Conservation (phyloP, 2,113 vertebrate species). For the Neomonachus schauinslandi region DNA sequence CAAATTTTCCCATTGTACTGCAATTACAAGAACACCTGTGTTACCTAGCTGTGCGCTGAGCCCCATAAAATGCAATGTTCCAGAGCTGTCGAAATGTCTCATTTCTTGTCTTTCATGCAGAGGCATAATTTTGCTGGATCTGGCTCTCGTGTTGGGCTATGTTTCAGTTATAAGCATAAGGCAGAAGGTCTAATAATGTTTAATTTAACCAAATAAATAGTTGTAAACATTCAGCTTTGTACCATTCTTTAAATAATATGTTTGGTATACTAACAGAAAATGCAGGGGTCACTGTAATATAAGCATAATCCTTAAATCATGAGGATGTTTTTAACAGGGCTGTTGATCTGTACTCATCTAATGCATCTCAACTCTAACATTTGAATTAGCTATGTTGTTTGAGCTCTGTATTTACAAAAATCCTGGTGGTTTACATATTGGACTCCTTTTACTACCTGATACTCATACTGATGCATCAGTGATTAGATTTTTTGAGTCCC, state of each 20-base stretch:
- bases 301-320: background rate
- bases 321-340: background rate
- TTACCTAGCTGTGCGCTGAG: background rate
- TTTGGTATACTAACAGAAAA: background rate
- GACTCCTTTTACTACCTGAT: background rate
- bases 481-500: background rate
- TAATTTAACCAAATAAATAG: background rate
- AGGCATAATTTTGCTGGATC: background rate
- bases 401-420: background rate
- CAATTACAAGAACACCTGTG: slow-evolving; percentile 62
- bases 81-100: slow-evolving; percentile 17
- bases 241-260: background rate
- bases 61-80: background rate
- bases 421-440: background rate
- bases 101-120: slow-evolving; percentile 26
- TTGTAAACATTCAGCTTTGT: background rate
- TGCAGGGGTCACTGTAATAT: background rate
- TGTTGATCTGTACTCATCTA: background rate
- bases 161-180: background rate
- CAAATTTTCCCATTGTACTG: slow-evolving; percentile 27
- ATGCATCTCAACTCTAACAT: background rate
- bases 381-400: background rate
- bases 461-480: background rate
- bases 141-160: background rate
- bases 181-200: background rate